Evolutionary conservation across 2,888 invertebrate species (phyloP).

Genomic region (Athalia rosae): DNA sequence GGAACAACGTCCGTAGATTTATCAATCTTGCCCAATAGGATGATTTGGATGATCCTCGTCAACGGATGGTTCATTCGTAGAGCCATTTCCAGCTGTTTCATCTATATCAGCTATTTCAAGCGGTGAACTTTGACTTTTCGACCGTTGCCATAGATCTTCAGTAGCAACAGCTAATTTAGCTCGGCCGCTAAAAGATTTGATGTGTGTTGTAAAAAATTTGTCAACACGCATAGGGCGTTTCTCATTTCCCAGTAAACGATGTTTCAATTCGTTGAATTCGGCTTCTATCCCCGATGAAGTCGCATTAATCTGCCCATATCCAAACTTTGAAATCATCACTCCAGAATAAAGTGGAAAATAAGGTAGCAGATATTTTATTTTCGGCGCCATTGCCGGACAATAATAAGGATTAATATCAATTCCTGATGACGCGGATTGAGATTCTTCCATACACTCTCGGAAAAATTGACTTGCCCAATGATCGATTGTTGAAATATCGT

Average conservation of each 20-base stretch:
- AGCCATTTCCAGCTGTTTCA: background rate
- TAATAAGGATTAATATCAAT: slow-evolving; percentile 26
- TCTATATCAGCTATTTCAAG: too few species aligned
- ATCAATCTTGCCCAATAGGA: slow-evolving; percentile 1
- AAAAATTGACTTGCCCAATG: slow-evolving; percentile 18
- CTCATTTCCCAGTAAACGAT: slow-evolving; percentile 31
- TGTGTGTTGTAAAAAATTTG: slow-evolving; percentile 27
- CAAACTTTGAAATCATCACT: slow-evolving; percentile 27
- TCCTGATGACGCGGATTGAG: background rate
- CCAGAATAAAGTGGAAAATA: slow-evolving; percentile 38
- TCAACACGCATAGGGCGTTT: slow-evolving; percentile 24
- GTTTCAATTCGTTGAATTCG: slow-evolving; percentile 27
- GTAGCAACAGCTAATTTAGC: slow-evolving; percentile 31
- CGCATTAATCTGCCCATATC: slow-evolving; percentile 21
- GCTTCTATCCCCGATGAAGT: slow-evolving; percentile 28
- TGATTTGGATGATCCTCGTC: slow-evolving; percentile 12
- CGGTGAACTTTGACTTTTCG: background rate
- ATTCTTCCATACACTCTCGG: slow-evolving; percentile 18
- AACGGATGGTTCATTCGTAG: slow-evolving; percentile 8
- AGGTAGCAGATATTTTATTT: slow-evolving; percentile 30
- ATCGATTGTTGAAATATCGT: slow-evolving; percentile 18
- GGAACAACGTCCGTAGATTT: background rate
- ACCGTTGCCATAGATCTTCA: slow-evolving; percentile 6
- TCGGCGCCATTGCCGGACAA: slow-evolving; percentile 35
- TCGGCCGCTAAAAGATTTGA: slow-evolving; percentile 22